Evolutionary conservation across 2,888 invertebrate genomes (phyloP).

Genomic region (Myopa tessellatipennis): DNA sequence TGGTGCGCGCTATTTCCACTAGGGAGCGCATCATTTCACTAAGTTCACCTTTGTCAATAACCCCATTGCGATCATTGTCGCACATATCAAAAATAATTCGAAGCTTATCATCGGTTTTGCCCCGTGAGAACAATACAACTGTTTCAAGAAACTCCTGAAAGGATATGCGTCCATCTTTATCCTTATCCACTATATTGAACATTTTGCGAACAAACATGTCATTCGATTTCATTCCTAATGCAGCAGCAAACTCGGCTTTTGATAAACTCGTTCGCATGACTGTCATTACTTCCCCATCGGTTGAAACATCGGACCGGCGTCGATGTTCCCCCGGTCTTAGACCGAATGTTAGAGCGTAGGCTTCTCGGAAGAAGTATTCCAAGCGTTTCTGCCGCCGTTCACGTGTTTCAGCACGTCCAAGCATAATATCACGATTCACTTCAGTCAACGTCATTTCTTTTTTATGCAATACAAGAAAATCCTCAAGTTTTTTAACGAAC

Average conservation of each 20-base stretch:
- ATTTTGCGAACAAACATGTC: slow-evolving; percentile 96
- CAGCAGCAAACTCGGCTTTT: slow-evolving; percentile 92
- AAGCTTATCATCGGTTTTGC: slow-evolving; percentile 92
- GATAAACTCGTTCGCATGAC: slow-evolving; percentile 94
- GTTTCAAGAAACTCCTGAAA: slow-evolving; percentile 97
- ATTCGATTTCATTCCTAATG: slow-evolving; percentile 93
- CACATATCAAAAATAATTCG: slow-evolving; percentile 98
- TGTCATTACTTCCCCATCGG: slow-evolving; percentile 86
- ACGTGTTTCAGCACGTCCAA: slow-evolving; percentile 92
- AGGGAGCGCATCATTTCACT: slow-evolving; percentile 93
- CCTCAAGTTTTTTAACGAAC: slow-evolving; percentile 87
- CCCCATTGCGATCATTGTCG: slow-evolving; percentile 92
- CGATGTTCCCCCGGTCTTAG: slow-evolving; percentile 85
- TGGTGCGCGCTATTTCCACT: slow-evolving; percentile 92
- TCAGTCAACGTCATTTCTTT: slow-evolving; percentile 81
- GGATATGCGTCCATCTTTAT: slow-evolving; percentile 91
- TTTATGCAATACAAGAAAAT: slow-evolving; percentile 84
- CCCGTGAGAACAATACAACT: slow-evolving; percentile 90
- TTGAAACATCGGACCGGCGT: slow-evolving; percentile 77
- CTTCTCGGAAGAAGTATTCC: slow-evolving; percentile 96
- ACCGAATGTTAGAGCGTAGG: slow-evolving; percentile 93
- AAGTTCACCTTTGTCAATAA: slow-evolving; percentile 92
- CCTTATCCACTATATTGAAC: slow-evolving; percentile 97
- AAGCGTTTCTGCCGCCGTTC: slow-evolving; percentile 91
- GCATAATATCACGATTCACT: slow-evolving; percentile 83